Conservation (phyloP, 2,888 invertebrate species). For the Pilophorus perplexus region DNA sequence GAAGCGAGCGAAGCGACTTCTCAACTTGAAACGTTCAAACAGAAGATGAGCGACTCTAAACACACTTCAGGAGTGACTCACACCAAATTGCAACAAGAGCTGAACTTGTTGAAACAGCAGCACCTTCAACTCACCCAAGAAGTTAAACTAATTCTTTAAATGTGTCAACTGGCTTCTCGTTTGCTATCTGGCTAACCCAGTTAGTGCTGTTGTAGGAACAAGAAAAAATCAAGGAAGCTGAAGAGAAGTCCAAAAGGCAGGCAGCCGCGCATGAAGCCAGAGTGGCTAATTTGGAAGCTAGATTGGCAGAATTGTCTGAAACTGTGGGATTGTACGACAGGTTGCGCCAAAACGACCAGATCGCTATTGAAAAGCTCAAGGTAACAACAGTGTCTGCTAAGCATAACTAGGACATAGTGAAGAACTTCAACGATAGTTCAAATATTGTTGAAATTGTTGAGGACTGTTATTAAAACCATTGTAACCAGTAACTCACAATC, state of each 20-base stretch:
- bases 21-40: slow-evolving; percentile 50
- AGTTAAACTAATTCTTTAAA: neutral
- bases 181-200: too few species aligned
- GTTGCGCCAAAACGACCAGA: slow-evolving; percentile 68
- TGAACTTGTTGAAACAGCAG: slow-evolving; percentile 69
- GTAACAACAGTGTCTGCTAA: neutral
- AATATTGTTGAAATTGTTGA: neutral
- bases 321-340: slow-evolving; percentile 76
- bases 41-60: slow-evolving; percentile 45
- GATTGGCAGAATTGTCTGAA: slow-evolving; percentile 73
- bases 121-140: slow-evolving; percentile 55
- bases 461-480: neutral
- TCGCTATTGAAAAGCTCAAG: slow-evolving; percentile 66
- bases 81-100: slow-evolving; percentile 70
- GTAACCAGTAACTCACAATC: too few species aligned
- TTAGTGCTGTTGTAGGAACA: slow-evolving; percentile 63
- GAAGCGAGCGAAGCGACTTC: slow-evolving; percentile 62
- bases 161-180: too few species aligned
- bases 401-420: neutral
- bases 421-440: neutral
- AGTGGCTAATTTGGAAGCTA: slow-evolving; percentile 71
- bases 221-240: slow-evolving; percentile 67
- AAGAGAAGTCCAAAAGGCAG: slow-evolving; percentile 66
- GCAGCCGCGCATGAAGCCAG: slow-evolving; percentile 72
- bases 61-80: slow-evolving; percentile 53